These are phyloP conservation scores for Acronicta alni DNA, from an alignment of 2,888 invertebrate genomes.

Conservation along the genomic window DNA sequence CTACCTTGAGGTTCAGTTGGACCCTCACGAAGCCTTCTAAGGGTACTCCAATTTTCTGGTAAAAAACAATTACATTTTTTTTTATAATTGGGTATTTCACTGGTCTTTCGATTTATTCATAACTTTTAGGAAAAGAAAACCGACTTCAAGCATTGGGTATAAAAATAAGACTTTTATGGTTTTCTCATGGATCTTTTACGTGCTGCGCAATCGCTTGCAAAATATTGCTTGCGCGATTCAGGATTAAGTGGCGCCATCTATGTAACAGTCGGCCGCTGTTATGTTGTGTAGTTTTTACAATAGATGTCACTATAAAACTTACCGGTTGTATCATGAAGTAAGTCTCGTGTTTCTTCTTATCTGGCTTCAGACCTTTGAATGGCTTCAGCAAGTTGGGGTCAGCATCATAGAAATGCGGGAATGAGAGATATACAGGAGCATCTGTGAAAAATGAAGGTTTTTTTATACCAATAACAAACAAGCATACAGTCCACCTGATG, in stretches of 20 bases:
- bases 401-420: slow-evolving; percentile 96
- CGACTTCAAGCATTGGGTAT: too few relatives aligned
- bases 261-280: background rate
- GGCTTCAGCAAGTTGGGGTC: slow-evolving; percentile 91
- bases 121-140: too few relatives aligned
- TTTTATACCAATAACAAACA: too few relatives aligned
- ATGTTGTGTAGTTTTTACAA: background rate
- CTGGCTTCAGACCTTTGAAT: slow-evolving; percentile 93
- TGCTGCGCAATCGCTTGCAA: too few relatives aligned
- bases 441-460: too few relatives aligned
- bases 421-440: slow-evolving; percentile 96
- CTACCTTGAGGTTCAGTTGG: slow-evolving; percentile 94
- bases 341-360: slow-evolving; percentile 91
- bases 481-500: too few relatives aligned
- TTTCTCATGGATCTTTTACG: too few relatives aligned
- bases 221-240: slow-evolving; percentile 4
- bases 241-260: background rate
- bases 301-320: slow-evolving; percentile 69
- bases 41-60: slow-evolving; percentile 95
- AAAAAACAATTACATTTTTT: too few relatives aligned
- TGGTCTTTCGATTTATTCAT: too few relatives aligned
- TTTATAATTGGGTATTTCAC: too few relatives aligned
- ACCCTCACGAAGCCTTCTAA: slow-evolving; percentile 94
- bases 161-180: too few relatives aligned
- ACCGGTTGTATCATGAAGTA: slow-evolving; percentile 96